Evolutionary conservation across 2,797 vertebrate genomes (phyloP), one percentile per base, ranked within the genome.

Genomic region (Gadopsis bispinosus): DNA sequence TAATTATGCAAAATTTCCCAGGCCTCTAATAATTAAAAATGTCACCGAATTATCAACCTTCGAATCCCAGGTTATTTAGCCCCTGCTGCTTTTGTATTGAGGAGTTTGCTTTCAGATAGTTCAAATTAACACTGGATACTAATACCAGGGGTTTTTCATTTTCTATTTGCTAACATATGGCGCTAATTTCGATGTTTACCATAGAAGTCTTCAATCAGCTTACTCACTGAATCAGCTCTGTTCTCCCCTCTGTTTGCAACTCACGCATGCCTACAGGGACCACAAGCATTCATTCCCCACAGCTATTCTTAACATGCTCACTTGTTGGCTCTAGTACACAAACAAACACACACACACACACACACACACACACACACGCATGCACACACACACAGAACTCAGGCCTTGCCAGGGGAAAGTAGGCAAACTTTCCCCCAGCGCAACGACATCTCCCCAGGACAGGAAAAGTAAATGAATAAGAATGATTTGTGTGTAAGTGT

Each of bases 401-500:
- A 8, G 65, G 66, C 60, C 53, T 69, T 80, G 69, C 87, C 69
- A 61, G 33, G 51, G 68, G 66, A 86, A 65, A 50, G 68, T 70
- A 69, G 39, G 74, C 73, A 88, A 92, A 91, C 84, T 80, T 88
- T 79, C 75, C 76, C 80, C 61, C 61, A 84, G 75, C 37, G 7
- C 65, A 47, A 59, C 65, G n/a, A 80, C 88, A 86, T 89, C 86
- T 90, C 87, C 88, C 80, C 75, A 76, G 80, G 88, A 90, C 83
- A 87, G 80, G 75, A 85, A 89, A 87, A 86, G 83, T 87, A 90
- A 91, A 92, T 87, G 85, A 90, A 88, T 72, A 75, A 78, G 80
- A 93, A 82, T 87, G 85, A 91, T 91, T 91, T 90, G 91, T 91
- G 90, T 85, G 88, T 76, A 87, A 87, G 83, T 68, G 85, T 78